Conservation (phyloP, 2,888 invertebrate genomes). For the Rosalia funebris region DNA sequence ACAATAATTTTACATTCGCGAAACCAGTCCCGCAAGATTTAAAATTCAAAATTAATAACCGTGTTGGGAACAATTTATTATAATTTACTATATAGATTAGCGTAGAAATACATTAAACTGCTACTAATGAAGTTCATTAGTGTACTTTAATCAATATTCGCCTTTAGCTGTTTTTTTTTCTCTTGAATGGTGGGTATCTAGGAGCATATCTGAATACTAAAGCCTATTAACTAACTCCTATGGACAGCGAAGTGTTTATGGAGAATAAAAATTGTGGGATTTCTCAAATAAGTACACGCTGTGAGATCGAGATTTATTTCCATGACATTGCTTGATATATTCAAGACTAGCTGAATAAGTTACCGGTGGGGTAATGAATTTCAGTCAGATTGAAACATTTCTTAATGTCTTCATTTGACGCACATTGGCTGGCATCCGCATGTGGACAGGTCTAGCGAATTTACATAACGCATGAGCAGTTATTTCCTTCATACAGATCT, state of each 20-base stretch:
- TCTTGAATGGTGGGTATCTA: neutral
- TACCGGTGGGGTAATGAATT: conserved; percentile 40
- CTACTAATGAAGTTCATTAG: neutral
- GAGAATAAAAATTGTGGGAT: conserved; percentile 32
- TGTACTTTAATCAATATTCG: neutral
- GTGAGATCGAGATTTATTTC: conserved; percentile 45
- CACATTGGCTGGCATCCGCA: conserved; percentile 35
- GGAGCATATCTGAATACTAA: neutral
- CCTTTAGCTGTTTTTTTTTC: neutral
- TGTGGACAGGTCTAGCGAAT: conserved; percentile 41
- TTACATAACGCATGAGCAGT: conserved; percentile 33
- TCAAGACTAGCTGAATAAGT: conserved; percentile 40
- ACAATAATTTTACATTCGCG: conserved; percentile 10
- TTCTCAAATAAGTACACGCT: conserved; percentile 42
- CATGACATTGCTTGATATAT: conserved; percentile 45
- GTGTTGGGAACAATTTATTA: neutral
- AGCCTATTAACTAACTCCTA: neutral
- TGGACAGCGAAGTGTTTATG: conserved; percentile 28
- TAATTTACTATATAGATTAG: neutral
- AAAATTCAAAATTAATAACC: conserved; percentile 11
- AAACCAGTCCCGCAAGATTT: conserved; percentile 1
- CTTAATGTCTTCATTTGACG: conserved; percentile 49
- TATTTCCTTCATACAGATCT: conserved; percentile 31
- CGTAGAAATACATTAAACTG: neutral
- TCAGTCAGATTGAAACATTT: conserved; percentile 39